Evolutionary conservation across 1,140 invertebrate species (phyloP).

Genomic region (Papilio dardanus): DNA sequence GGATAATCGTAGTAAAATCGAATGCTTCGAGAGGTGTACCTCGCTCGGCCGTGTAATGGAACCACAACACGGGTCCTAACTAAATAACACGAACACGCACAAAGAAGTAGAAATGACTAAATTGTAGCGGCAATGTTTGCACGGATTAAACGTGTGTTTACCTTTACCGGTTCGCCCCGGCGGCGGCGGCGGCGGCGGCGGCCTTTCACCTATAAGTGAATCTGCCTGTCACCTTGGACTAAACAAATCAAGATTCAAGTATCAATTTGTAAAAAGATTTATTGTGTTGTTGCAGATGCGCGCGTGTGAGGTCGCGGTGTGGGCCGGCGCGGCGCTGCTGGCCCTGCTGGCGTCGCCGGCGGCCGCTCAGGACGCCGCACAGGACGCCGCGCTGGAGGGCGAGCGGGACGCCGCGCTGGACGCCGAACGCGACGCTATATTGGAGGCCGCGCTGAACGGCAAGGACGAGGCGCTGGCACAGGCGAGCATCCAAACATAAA

Average conservation of each 20-base stretch:
- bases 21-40: neutral
- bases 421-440: too few relatives aligned
- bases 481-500: neutral
- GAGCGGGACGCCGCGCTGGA: constrained; percentile 35
- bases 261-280: neutral
- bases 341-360: constrained; percentile 52
- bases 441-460: constrained; percentile 38
- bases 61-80: constrained; percentile 18
- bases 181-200: neutral
- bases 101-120: constrained; percentile 9
- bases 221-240: neutral
- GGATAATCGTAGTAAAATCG: neutral
- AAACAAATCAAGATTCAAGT: neutral
- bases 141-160: constrained; percentile 4
- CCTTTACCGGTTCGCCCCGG: neutral
- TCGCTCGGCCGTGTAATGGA: neutral
- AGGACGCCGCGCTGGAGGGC: constrained; percentile 39
- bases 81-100: constrained; percentile 7
- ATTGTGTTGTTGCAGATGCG: constrained; percentile 63
- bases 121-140: constrained; percentile 14
- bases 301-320: constrained; percentile 63
- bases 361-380: constrained; percentile 46
- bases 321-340: constrained; percentile 52
- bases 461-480: constrained; percentile 1
- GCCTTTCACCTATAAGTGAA: neutral